phyloP scores from a whole-genome alignment of 1,140 invertebrate genomes.

The Nephotettix cincticeps region DNA sequence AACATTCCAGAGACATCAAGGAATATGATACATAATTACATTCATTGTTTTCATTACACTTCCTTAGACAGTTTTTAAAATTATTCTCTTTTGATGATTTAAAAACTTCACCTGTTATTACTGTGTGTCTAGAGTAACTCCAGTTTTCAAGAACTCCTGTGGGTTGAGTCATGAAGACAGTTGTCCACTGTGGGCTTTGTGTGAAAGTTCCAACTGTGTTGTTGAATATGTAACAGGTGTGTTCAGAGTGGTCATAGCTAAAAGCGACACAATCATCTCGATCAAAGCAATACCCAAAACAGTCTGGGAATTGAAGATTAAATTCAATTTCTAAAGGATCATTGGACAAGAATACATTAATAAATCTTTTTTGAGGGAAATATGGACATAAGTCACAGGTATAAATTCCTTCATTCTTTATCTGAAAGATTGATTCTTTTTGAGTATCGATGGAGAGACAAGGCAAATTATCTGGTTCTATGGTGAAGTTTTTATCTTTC shows the following conservation, averaged over 20 bases:
- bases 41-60: not conserved
- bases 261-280: slow-evolving; percentile 11
- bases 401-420: slow-evolving; percentile 21
- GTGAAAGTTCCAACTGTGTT: slow-evolving; percentile 13
- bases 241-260: slow-evolving; percentile 21
- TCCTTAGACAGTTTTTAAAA: slow-evolving; percentile 15
- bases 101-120: not conserved
- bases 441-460: slow-evolving; percentile 11
- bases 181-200: slow-evolving; percentile 23
- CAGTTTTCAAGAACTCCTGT: slow-evolving; percentile 19
- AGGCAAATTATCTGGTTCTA: slow-evolving; percentile 22
- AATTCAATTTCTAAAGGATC: not conserved
- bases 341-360: slow-evolving; percentile 21
- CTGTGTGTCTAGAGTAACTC: slow-evolving; percentile 25
- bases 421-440: slow-evolving; percentile 5
- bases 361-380: slow-evolving; percentile 24
- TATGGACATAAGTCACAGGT: slow-evolving; percentile 30
- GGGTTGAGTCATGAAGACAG: slow-evolving; percentile 28
- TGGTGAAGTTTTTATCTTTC: slow-evolving; percentile 28
- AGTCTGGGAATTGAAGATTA: slow-evolving; percentile 20
- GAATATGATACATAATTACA: slow-evolving; percentile 23
- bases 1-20: not conserved
- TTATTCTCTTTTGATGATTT: not conserved
- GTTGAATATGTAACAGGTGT: slow-evolving; percentile 20
- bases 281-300: slow-evolving; percentile 22